phyloP scores from a whole-genome alignment of 2,888 invertebrate genomes.

The Azorinus chamasolen region DNA sequence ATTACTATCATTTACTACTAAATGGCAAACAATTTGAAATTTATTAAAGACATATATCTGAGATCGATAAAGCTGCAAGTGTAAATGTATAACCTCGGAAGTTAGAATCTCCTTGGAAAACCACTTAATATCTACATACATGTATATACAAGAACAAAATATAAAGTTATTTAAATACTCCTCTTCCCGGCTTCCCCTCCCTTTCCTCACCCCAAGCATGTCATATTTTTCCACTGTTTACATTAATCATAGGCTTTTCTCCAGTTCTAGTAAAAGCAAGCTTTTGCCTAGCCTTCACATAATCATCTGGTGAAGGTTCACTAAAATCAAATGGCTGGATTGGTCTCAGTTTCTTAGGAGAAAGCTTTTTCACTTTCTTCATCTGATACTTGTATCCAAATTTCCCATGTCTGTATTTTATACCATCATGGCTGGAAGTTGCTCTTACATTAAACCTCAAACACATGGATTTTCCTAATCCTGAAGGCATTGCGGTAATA shows the following conservation, averaged over 20 bases:
- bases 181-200: too few species aligned
- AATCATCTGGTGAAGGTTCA: constrained; percentile 89
- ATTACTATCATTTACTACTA: too few species aligned
- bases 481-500: constrained; percentile 39
- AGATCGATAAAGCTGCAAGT: too few species aligned
- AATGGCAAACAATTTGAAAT: too few species aligned
- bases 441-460: constrained; percentile 23
- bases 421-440: background rate
- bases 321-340: constrained; percentile 88
- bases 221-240: too few species aligned
- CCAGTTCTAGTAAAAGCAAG: constrained; percentile 77
- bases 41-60: too few species aligned
- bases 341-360: constrained; percentile 23
- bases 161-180: too few species aligned
- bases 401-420: constrained; percentile 37
- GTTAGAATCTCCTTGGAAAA: too few species aligned
- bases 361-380: constrained; percentile 23
- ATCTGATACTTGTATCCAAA: constrained; percentile 69
- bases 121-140: too few species aligned
- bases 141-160: too few species aligned
- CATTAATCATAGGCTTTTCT: constrained; percentile 42
- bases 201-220: too few species aligned
- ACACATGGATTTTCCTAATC: constrained; percentile 62
- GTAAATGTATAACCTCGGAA: too few species aligned
- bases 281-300: constrained; percentile 86